These are phyloP conservation scores for Andrena praecox DNA, from an alignment of 2,888 invertebrate species.

Conservation along the genomic window DNA sequence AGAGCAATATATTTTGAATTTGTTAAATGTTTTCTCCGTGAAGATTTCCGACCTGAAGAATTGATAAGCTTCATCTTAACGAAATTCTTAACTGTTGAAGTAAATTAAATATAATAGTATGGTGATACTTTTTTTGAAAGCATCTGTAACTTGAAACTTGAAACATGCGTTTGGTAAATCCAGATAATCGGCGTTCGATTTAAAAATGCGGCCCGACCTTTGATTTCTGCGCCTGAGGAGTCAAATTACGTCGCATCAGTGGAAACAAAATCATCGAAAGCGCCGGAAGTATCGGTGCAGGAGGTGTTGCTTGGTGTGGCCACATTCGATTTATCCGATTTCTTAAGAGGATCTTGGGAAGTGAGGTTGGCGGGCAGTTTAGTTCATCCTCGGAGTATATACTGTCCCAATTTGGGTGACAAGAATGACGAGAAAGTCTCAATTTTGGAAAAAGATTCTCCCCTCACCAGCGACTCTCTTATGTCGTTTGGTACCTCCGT, in stretches of 20 bases:
- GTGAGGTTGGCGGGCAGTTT: slow-evolving; percentile 29
- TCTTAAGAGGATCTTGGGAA: slow-evolving; percentile 50
- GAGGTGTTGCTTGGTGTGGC: slow-evolving; percentile 45
- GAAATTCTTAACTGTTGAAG: slow-evolving; percentile 37
- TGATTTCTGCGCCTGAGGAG: no score
- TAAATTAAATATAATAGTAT: background rate
- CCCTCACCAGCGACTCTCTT: slow-evolving; percentile 30
- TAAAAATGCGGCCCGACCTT: background rate
- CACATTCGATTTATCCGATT: slow-evolving; percentile 49
- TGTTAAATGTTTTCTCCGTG: slow-evolving; percentile 37
- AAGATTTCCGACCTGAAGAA: slow-evolving; percentile 39
- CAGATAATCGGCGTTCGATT: slow-evolving; percentile 47
- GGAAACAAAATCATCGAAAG: background rate
- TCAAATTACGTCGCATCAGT: background rate
- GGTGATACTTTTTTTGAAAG: background rate
- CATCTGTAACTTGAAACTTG: background rate
- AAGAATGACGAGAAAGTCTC: background rate
- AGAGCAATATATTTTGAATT: slow-evolving; percentile 44
- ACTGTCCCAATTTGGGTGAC: background rate
- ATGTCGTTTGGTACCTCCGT: slow-evolving; percentile 21
- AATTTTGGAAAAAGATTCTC: slow-evolving; percentile 17
- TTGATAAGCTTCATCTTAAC: slow-evolving; percentile 45
- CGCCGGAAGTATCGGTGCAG: background rate
- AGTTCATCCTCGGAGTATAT: slow-evolving; percentile 28
- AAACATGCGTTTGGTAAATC: background rate